phyloP scores from a whole-genome alignment of 2,797 vertebrate species.

The Protonibea diacanthus region DNA sequence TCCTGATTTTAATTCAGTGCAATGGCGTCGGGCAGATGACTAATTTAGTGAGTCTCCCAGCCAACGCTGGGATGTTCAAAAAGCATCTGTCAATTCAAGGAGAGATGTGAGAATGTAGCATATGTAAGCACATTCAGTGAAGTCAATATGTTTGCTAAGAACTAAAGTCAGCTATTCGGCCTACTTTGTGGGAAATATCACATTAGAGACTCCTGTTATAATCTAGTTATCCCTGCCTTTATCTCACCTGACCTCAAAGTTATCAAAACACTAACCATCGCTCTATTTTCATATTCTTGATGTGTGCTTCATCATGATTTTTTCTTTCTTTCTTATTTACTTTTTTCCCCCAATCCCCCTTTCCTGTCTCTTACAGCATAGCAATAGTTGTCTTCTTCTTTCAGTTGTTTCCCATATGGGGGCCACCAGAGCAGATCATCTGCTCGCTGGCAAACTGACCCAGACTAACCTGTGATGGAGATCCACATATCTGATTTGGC shows the following conservation, averaged over 20 bases:
- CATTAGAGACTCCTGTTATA: slow-evolving; percentile 17
- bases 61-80: slow-evolving; percentile 40
- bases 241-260: slow-evolving; percentile 15
- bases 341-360: background rate
- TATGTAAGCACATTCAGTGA: slow-evolving; percentile 43
- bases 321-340: background rate
- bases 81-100: slow-evolving; percentile 53
- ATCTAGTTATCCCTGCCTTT: slow-evolving; percentile 28
- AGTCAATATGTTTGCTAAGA: slow-evolving; percentile 40
- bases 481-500: too few species aligned
- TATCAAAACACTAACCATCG: background rate
- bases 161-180: slow-evolving; percentile 21
- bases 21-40: slow-evolving; percentile 53
- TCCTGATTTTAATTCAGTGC: slow-evolving; percentile 67
- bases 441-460: too few species aligned
- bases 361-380: background rate
- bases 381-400: background rate
- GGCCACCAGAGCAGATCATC: too few species aligned
- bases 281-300: background rate
- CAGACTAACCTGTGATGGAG: too few species aligned
- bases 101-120: slow-evolving; percentile 46
- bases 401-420: too few species aligned
- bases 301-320: background rate
- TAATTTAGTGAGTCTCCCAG: slow-evolving; percentile 62
- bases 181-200: slow-evolving; percentile 16